Evolutionary conservation across 1,140 invertebrate genomes (phyloP), one percentile per base, ranked within the genome.

Genomic region (Hyles vespertilio): DNA sequence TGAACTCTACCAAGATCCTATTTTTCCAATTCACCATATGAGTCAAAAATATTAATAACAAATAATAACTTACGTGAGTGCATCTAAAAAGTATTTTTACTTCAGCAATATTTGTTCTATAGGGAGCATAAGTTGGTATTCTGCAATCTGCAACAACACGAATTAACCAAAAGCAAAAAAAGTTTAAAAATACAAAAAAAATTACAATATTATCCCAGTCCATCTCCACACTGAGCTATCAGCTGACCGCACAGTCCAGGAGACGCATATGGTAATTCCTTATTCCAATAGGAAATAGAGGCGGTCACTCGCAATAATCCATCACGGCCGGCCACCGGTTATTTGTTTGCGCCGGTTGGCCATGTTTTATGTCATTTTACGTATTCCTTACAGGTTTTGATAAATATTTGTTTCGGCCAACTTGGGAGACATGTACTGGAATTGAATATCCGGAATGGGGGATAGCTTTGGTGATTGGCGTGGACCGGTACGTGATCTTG

Each of bases 291-390:
- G 81, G 82, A 88, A 86, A 85, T 85, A 81, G 83, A 78, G 75
- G 81, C 82, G 85, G 85, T 88, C 85, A 86, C 70, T 83, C 72
- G 83, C 85, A 88, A 88, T 88, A 88, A 88, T 88, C 85, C 83
- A 88, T 88, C 85, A 88, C 78, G 74, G 68, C 8, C 59, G 48
- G 64, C 56, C 32, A 49, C 36, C 60, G 69, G 71, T 74, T 81
- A 77, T 82, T 82, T 82, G 80, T 83, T 79, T 70, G 76, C 75
- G 68, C 79, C 66, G 69, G 65, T 49, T 58, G 67, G 66, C 53
- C 77, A 75, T 84, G 81, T 87, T 86, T 80, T 86, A 81, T 84
- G 82, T 83, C 81, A 77, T 82, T 86, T 87, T 87, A 81, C 73
- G 83, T 88, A 88, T 88, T 88, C 85, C 82, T 88, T 77, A 78